Percentiles rank a stretch among this genome's conserved stretches.
phyloP scores from a whole-genome alignment of 2,797 vertebrate genomes.

The Streptopelia turtur region DNA sequence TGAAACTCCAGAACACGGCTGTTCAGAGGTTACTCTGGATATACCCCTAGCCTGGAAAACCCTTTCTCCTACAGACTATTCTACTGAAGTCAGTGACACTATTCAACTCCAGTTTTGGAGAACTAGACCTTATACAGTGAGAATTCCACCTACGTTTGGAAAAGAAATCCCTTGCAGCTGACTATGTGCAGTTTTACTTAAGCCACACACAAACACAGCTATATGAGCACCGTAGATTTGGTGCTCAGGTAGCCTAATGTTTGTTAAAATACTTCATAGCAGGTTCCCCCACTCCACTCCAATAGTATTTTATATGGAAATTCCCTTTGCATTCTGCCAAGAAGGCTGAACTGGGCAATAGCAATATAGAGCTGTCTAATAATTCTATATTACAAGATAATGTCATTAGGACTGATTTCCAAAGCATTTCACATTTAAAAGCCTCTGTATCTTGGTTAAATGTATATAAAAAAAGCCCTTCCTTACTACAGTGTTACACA shows the following conservation, averaged over 20 bases:
- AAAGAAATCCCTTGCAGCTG: background rate
- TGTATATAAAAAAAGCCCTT: background rate
- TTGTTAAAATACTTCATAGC: background rate
- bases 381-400: background rate
- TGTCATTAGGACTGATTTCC: background rate
- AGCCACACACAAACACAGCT: background rate
- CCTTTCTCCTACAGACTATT: background rate
- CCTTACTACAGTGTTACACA: background rate
- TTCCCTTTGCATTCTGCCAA: background rate
- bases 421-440: background rate
- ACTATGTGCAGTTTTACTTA: background rate
- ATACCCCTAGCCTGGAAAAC: background rate
- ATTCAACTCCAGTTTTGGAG: background rate
- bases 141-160: background rate
- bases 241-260: background rate
- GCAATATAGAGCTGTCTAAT: background rate
- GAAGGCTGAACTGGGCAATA: background rate
- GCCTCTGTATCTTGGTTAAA: background rate
- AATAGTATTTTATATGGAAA: background rate
- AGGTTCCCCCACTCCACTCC: background rate
- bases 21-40: background rate
- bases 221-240: background rate
- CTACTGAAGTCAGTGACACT: background rate
- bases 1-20: background rate
- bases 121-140: background rate